Base-by-base conservation (phyloP, 2,888 invertebrate genomes). In the Meteorus cinctellus region DNA sequence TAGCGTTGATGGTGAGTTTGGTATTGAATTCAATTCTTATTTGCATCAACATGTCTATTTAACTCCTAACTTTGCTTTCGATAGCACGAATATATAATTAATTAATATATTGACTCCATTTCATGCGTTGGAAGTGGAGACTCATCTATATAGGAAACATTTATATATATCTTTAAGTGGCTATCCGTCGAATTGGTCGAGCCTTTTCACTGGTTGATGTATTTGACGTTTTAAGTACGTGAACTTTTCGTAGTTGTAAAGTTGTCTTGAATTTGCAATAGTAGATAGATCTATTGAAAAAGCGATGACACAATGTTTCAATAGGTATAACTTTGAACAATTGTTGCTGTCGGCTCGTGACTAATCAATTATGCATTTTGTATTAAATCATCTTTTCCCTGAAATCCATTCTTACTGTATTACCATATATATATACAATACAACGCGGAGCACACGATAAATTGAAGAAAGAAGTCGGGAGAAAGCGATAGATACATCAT, bases 101-200 rank as follows among this genome's bases (percentile, higher is more conserved):
- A 48, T 48, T 2, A n/a, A 63, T 34, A 34, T 29, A 34, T 65
- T 12, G 3, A n/a, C 10, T n/a, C 19, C 16, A 19, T 1, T 6
- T n/a, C 2, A 36, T 10, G 8, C 16, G n/a, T 31, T 55, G 48
- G 31, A 51, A 55, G 34, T 16, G 65, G 19, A 66, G 48, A 72
- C 65, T 72, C 48, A 34, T 65, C 31, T 5, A 24, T 48, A 45
- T 48, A 29, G 29, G 72, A 72, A 48, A 6, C 63, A 51, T 65
- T 10, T 48, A 31, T 55, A 48, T 31, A 48, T 31, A 72, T 65
- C 34, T 71, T 10, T 24, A 8, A 72, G 72, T 72, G 72, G 72
- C 63, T 19, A 72, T 48, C 65, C 65, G 48, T 12, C 48, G 31
- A 34, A 63, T 48, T 65, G 63, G 65, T 72, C 65, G 72, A 48